Evolutionary conservation across 2,113 vertebrate genomes (phyloP).

Genomic region (Hydrochoerus hydrochaeris): DNA sequence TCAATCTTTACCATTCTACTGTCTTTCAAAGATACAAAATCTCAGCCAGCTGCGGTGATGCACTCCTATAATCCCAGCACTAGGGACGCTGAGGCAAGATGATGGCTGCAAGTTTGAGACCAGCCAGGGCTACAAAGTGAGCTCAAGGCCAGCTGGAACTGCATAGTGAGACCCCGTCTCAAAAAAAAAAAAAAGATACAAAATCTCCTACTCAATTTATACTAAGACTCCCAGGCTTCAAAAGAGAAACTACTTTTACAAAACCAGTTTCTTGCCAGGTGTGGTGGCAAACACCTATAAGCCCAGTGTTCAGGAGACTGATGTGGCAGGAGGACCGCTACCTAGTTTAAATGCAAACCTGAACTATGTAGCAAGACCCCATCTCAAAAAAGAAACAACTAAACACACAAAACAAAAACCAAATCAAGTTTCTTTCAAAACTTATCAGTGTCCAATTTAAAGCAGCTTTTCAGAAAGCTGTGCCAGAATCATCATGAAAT

Average conservation of each 20-base stretch:
- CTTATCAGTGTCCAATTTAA: constrained; percentile 14
- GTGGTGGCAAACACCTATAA: background rate
- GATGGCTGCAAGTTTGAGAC: too few relatives aligned
- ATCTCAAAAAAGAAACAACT: background rate
- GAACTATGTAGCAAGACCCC: background rate
- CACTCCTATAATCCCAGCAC: too few relatives aligned
- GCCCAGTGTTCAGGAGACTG: background rate
- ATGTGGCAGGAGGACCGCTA: background rate
- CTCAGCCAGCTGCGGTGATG: background rate
- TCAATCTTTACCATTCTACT: constrained; percentile 47
- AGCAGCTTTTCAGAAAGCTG: constrained; percentile 16
- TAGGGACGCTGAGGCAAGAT: too few relatives aligned
- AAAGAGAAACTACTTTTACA: constrained; percentile 56
- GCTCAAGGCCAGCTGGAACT: too few relatives aligned
- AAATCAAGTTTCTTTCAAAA: constrained; percentile 39
- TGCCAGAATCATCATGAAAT: constrained; percentile 31
- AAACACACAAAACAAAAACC: background rate
- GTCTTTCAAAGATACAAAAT: constrained; percentile 52
- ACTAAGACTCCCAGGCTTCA: constrained; percentile 36
- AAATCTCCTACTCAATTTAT: constrained; percentile 37
- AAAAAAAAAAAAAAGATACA: background rate
- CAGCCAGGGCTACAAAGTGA: too few relatives aligned
- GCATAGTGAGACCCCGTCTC: too few relatives aligned
- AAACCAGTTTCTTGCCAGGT: background rate
- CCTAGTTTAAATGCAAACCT: background rate